Evolutionary conservation across 1,140 invertebrate species (phyloP), one percentile per base, ranked within the genome.

Genomic region (Lineus longissimus): DNA sequence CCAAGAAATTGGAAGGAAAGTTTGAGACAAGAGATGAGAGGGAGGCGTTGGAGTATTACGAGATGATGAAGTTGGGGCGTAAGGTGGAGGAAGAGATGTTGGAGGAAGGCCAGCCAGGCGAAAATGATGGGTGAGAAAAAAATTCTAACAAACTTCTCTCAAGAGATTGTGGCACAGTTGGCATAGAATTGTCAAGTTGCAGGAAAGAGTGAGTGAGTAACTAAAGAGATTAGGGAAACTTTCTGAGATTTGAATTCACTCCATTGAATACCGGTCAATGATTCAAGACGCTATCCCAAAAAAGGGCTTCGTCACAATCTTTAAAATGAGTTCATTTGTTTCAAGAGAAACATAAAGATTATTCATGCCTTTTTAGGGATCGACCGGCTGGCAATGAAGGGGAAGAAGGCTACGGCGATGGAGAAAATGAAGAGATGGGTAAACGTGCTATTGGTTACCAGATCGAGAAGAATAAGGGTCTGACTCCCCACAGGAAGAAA

Each of bases 381-480:
- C 23, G 47, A 33, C 17, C 31, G 22, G 62, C 13, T 66, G 72
- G 59, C 56, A 57, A 78, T 30, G 29, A 55, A 30, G 59, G 64
- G 40, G 66, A 83, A 27, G 70, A 75, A 61, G 72, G 74, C n/a
- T n/a, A n/a, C n/a, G n/a, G n/a, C n/a, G n/a, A n/a, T 55, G 78
- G 78, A 74, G 68, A 70, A 2, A 72, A 73, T 56, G 69, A 68
- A 57, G 70, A 70, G 65, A 66, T 68, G 31, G 86, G 83, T 33
- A 94, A 92, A 74, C 84, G 94, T 73, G 86, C 86, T 57, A 95
- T 97, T 68, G 95, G 90, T 19, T 94, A 94, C 11, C 33, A 95
- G 86, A 97, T 97, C 73, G 88, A 90, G 7, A 97, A 97, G 80
- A 98, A 98, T 74, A 96, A 94, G 82, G 94, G 94, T 41, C 84